Conservation (phyloP, 2,113 vertebrate genomes). For the Microtus ochrogaster region DNA sequence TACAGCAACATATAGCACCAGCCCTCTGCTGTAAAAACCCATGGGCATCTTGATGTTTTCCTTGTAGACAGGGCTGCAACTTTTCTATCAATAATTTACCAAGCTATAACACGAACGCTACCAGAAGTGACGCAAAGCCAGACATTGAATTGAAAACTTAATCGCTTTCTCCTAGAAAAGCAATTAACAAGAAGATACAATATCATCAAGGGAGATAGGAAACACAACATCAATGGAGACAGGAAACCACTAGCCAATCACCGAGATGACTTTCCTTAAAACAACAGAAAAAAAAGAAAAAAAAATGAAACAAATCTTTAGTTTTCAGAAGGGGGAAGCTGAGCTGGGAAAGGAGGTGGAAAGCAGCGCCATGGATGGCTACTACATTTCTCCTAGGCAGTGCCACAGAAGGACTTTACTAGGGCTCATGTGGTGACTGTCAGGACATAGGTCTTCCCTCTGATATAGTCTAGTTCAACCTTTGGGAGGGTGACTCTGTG, state of each 20-base stretch:
- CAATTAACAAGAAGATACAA: not conserved
- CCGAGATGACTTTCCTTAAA: slow-evolving; percentile 13
- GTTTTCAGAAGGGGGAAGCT: not conserved
- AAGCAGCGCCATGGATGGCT: no score
- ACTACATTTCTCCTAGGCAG: not conserved
- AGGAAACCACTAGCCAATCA: slow-evolving; percentile 31
- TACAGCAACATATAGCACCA: not conserved
- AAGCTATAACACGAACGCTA: not conserved
- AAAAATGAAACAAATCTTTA: not conserved
- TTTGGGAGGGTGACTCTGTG: not conserved
- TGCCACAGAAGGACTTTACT: not conserved
- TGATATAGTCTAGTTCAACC: not conserved
- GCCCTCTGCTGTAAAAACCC: slow-evolving; percentile 3
- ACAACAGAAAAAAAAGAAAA: not conserved
- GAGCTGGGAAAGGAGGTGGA: not conserved
- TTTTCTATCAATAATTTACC: slow-evolving; percentile 52
- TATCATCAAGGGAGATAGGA: not conserved
- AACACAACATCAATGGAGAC: not conserved
- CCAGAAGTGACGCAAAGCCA: not conserved
- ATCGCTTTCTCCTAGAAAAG: not conserved
- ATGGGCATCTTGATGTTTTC: slow-evolving; percentile 2
- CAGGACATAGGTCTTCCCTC: not conserved
- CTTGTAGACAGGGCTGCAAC: not conserved
- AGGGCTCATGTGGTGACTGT: not conserved
- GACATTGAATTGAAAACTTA: not conserved